Conservation (phyloP, 1,140 invertebrate species). For the Proales similis region DNA sequence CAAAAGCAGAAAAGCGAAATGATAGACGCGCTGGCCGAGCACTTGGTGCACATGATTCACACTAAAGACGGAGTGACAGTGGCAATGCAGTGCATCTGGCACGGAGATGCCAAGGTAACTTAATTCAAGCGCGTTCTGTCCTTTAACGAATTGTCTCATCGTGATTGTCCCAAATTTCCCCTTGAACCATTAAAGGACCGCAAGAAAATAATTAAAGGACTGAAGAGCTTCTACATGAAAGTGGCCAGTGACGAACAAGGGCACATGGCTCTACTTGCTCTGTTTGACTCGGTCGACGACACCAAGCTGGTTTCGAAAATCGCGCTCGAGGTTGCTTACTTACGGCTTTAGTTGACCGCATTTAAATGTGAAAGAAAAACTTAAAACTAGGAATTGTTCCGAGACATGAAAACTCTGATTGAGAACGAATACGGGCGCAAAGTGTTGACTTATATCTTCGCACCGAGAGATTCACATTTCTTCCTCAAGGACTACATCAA, state of each 20-base stretch:
- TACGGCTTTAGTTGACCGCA: neutral
- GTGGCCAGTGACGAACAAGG: conserved; percentile 77
- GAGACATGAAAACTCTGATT: conserved; percentile 64
- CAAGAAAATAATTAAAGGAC: conserved; percentile 64
- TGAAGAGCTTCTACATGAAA: conserved; percentile 74
- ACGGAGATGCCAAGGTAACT: conserved; percentile 66
- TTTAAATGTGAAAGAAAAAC: neutral
- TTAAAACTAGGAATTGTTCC: conserved; percentile 61
- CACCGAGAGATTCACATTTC: conserved; percentile 64
- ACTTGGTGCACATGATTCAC: conserved; percentile 69
- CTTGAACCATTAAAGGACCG: conserved; percentile 47
- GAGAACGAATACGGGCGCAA: conserved; percentile 60
- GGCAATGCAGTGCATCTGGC: conserved; percentile 74
- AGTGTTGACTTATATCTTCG: conserved; percentile 71
- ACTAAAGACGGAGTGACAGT: conserved; percentile 72
- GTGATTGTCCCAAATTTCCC: neutral
- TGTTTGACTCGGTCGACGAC: conserved; percentile 85
- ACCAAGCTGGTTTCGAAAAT: conserved; percentile 79
- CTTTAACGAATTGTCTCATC: neutral
- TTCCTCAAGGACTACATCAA: conserved; percentile 68
- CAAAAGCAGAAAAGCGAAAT: conserved; percentile 60
- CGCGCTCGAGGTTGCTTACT: conserved; percentile 52
- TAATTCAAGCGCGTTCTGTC: neutral
- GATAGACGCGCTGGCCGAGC: conserved; percentile 63
- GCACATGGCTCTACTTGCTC: conserved; percentile 68